Evolutionary conservation across 2,797 vertebrate species (phyloP).

Genomic region (Tympanoctomys barrerae): DNA sequence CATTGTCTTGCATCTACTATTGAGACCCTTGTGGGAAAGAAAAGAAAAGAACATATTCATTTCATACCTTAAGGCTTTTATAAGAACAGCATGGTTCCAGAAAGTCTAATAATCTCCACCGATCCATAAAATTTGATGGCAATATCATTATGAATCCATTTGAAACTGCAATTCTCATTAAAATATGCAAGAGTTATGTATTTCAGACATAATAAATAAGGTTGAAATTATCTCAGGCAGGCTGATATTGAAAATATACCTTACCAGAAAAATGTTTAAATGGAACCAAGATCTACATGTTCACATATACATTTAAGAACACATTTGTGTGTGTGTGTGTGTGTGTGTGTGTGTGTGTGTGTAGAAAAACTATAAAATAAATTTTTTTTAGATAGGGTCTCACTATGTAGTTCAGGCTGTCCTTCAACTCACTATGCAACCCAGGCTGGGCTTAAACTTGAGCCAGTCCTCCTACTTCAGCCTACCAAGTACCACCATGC

Average conservation of each 20-base stretch:
- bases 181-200: conserved; percentile 65
- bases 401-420: not conserved
- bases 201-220: conserved; percentile 10
- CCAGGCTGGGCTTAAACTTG: not conserved
- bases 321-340: not conserved
- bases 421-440: not conserved
- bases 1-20: not conserved
- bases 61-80: conserved; percentile 59
- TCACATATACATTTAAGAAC: not conserved
- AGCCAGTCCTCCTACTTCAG: not conserved
- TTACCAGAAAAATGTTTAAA: conserved; percentile 48
- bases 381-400: not conserved
- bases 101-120: conserved; percentile 70
- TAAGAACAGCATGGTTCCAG: conserved; percentile 59
- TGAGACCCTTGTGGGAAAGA: not conserved
- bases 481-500: not conserved
- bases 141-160: conserved; percentile 68
- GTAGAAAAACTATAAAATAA: not conserved
- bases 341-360: not conserved
- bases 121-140: conserved; percentile 77
- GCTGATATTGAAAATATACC: conserved; percentile 4
- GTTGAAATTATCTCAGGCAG: conserved; percentile 20
- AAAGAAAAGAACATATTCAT: conserved; percentile 60
- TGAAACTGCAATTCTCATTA: conserved; percentile 65
- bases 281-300: not conserved